Percentiles rank a stretch among this genome's conserved stretches.
Conservation (phyloP, 2,113 vertebrate genomes). For the Peromyscus polionotus region DNA sequence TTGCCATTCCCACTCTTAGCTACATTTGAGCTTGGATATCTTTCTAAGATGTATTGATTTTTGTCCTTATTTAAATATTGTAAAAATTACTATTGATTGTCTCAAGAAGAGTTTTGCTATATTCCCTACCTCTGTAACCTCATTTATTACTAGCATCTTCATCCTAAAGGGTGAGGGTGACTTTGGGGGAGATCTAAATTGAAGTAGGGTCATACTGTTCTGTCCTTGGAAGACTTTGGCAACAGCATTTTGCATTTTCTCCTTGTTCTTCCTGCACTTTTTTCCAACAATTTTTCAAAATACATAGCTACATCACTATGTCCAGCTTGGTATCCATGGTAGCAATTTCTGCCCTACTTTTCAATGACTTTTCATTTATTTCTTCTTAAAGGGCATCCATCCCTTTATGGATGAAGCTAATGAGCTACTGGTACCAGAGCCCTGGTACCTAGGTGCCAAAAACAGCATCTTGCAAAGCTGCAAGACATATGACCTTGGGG, state of each 20-base stretch:
- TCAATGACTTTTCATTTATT: constrained; percentile 77
- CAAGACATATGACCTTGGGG: constrained; percentile 78
- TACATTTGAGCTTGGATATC: constrained; percentile 5
- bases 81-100: constrained; percentile 80
- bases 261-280: constrained; percentile 53
- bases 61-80: constrained; percentile 72
- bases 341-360: constrained; percentile 81
- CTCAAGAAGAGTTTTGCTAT: background rate
- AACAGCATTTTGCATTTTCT: background rate
- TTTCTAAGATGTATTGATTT: constrained; percentile 76
- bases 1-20: constrained; percentile 66
- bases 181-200: constrained; percentile 67
- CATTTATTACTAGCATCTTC: constrained; percentile 16
- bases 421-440: constrained; percentile 67
- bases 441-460: constrained; percentile 73
- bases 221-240: constrained; percentile 64
- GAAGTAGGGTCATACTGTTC: constrained; percentile 24
- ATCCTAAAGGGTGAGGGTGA: constrained; percentile 52
- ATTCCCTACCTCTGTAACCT: background rate
- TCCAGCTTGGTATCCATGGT: constrained; percentile 77
- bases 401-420: constrained; percentile 74
- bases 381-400: constrained; percentile 79
- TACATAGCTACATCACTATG: constrained; percentile 55
- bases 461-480: constrained; percentile 82
- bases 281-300: constrained; percentile 68